A percentile compares a stretch with the other conserved stretches of the same genome.
These are phyloP conservation scores for Bothrops alternatus DNA, from an alignment of 2,797 vertebrate species.

Conservation along the genomic window DNA sequence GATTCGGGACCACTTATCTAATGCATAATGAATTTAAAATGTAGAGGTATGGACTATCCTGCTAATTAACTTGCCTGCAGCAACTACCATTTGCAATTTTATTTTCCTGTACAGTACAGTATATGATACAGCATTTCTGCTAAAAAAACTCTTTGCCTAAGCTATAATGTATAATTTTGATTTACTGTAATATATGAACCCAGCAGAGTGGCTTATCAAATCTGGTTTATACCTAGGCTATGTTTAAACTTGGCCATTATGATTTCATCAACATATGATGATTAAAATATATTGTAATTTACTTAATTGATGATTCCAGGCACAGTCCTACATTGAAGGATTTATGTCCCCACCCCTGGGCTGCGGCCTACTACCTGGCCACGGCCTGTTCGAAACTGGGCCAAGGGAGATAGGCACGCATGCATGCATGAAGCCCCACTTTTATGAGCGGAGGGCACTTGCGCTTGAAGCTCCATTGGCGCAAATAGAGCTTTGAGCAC, in stretches of 20 bases:
- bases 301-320: not conserved
- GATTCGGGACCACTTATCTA: not conserved
- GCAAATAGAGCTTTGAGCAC: too few species aligned
- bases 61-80: not conserved
- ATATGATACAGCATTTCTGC: not conserved
- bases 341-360: not conserved
- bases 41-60: not conserved
- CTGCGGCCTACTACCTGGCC: too few species aligned
- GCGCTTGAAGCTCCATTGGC: too few species aligned
- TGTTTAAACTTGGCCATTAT: not conserved
- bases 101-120: not conserved
- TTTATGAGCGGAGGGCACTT: too few species aligned
- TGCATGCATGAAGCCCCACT: too few species aligned
- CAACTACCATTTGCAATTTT: not conserved
- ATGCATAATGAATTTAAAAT: not conserved
- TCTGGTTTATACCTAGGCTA: not conserved
- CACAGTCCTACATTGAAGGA: not conserved
- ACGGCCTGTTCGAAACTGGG: too few species aligned
- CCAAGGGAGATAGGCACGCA: too few species aligned
- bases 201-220: not conserved
- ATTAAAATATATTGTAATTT: not conserved
- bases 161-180: not conserved
- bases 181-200: not conserved
- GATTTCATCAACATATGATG: not conserved
- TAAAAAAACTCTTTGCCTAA: not conserved